Base-by-base conservation (phyloP, 1,140 invertebrate genomes). In the Acromyrmex charruanus region DNA sequence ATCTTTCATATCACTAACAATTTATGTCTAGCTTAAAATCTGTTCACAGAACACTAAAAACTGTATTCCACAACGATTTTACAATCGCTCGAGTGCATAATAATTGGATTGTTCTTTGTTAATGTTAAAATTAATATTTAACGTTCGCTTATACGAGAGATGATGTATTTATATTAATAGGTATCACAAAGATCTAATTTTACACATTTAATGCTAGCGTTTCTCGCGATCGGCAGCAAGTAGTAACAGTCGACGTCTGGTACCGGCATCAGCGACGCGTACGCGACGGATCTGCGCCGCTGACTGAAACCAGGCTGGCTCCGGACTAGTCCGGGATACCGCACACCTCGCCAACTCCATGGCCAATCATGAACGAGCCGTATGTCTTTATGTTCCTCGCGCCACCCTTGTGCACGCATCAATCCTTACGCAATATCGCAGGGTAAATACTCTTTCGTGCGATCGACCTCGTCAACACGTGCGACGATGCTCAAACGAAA, bases 261-360 rank as follows among this genome's bases (percentile, higher is more conserved):
- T 59, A 18, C 51, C 51, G 63, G 72, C 59, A 53, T 66, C 61
- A 31, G 63, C 77, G 84, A 80, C 74, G 75, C 84, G 84, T 63
- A 80, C 84, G 84, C 84, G 84, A 86, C 84, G 84, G 75, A 80
- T 80, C 84, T 80, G 69, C 61, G 84, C 84, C 84, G 84, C 63
- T 68, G 74, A 86, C 84, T 86, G 84, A 86, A 86, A 68, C 84
- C 84, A 80, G 66, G 84, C 51, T 16, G 63, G 77, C 84, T 86
- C 53, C 49, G 84, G 51, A 86, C 75, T 68, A 65, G 82, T 65
- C 74, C 72, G 75, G 75, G 49, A 49, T 61, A 61, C 63, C 63
- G 84, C 84, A 79, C 75, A 68, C 74, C 84, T 86, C 84, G 61
- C 80, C 80, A 55, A 59, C 44, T 55, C 66, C 28, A 55, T 61